These are phyloP conservation scores for Caenorhabditis plicata DNA, from an alignment of 2,888 invertebrate genomes.

Conservation along the genomic window DNA sequence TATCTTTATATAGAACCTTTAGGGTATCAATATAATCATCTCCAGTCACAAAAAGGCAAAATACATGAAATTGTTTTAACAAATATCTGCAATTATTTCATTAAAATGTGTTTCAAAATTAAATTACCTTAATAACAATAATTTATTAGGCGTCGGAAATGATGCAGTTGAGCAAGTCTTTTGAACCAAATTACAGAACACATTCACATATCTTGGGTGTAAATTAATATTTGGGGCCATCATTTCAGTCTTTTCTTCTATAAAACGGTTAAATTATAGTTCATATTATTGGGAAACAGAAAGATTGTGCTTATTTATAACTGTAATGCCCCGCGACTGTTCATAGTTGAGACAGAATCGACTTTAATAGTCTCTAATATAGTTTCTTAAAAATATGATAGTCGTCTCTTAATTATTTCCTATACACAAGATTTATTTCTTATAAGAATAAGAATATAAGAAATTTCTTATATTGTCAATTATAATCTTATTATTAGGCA, in stretches of 20 bases:
- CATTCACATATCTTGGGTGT: constrained; percentile 35
- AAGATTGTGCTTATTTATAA: too few species aligned
- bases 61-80: constrained; percentile 45
- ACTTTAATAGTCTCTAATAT: background rate
- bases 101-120: background rate
- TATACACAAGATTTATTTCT: too few species aligned
- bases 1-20: constrained; percentile 18
- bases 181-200: constrained; percentile 36
- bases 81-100: constrained; percentile 23
- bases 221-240: constrained; percentile 16
- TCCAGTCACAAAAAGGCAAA: constrained; percentile 31
- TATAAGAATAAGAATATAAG: too few species aligned
- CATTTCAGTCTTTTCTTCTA: constrained; percentile 27
- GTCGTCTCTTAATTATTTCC: too few species aligned
- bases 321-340: background rate
- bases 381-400: background rate
- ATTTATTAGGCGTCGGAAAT: constrained; percentile 37
- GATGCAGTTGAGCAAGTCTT: constrained; percentile 31
- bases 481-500: too few species aligned
- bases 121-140: constrained; percentile 34
- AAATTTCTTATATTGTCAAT: too few species aligned
- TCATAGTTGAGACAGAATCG: background rate
- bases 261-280: background rate
- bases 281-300: too few species aligned
- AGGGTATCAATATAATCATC: constrained; percentile 34